Evolutionary conservation across 2,113 vertebrate species (phyloP), one percentile per base, ranked within the genome.

Genomic region (Ceuthmochares aereus): DNA sequence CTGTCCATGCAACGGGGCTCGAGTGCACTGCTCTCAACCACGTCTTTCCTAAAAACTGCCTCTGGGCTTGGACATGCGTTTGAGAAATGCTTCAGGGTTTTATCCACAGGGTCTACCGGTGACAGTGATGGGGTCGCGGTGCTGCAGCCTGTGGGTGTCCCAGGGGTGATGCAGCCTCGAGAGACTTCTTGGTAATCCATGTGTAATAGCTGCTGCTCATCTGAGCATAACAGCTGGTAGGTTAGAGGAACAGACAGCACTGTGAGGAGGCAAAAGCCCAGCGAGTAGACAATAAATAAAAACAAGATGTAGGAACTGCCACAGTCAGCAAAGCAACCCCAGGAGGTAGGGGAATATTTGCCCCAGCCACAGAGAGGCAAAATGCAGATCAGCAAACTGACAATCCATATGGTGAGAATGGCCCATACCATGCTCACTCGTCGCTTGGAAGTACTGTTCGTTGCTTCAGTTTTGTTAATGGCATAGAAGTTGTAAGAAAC

Each of bases 301-400:
- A 99, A 94, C 77, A 99, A 84, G 51, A 95, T 76, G 91, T 99
- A 99, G 32, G 99, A 98, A 42, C 99, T 98, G 95, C 97, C 96
- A 85, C 96, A 96, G 94, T 98, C 98, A 0, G 98, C 96, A 90
- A 99, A 98, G 94, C 99, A 99, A 14, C 99, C 99, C 95, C 99
- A 98, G 42, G 98, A 96, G 26, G 98, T 98, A 66, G 97, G 98
- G 47, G 96, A 86, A 75, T 99, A 99, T 73, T 97, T 96, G 87
- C 99, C 99, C 99, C 99, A 99, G 9, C 99, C 99, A 68, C 98
- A 99, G 62, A 99, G 89, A 60, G 99, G 99, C 40, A 99, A 85
- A 85, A 98, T 55, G 15, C 99, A 98, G 87, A 99, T 97, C n/a
- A 97, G 87, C 95, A 99, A 95, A 68, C 99, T 99, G 88, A 98